phyloP scores from a whole-genome alignment of 2,113 vertebrate genomes.

The Psilopogon haemacephalus region DNA sequence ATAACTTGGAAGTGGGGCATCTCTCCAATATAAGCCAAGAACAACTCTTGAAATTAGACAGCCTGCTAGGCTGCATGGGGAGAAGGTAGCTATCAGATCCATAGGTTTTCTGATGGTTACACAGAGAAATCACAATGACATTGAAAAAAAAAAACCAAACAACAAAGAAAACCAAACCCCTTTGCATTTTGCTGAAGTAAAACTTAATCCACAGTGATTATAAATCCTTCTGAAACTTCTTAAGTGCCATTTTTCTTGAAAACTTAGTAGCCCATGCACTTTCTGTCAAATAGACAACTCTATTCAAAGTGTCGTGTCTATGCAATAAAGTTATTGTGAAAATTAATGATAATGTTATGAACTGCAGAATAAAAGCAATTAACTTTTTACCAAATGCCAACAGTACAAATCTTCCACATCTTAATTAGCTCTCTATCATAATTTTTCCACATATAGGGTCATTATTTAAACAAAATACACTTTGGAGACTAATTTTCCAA shows the following conservation, averaged over 20 bases:
- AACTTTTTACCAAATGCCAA: constrained; percentile 17
- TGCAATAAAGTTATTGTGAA: neutral
- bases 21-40: neutral
- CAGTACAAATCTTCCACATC: neutral
- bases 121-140: accelerated
- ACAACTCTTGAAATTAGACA: neutral
- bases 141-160: accelerated
- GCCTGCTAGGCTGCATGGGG: neutral
- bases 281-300: constrained; percentile 8
- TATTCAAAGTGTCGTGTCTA: neutral
- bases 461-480: constrained; percentile 1
- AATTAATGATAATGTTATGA: constrained; percentile 19
- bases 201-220: neutral
- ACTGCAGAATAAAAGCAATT: constrained; percentile 35
- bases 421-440: constrained; percentile 33
- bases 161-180: neutral
- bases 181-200: neutral
- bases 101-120: neutral
- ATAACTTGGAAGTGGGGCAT: neutral
- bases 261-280: neutral
- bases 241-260: neutral
- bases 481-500: neutral
- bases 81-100: neutral
- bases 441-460: neutral
- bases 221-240: neutral